Evolutionary conservation across 2,113 vertebrate genomes (phyloP).

Genomic region (Stegastes partitus): DNA sequence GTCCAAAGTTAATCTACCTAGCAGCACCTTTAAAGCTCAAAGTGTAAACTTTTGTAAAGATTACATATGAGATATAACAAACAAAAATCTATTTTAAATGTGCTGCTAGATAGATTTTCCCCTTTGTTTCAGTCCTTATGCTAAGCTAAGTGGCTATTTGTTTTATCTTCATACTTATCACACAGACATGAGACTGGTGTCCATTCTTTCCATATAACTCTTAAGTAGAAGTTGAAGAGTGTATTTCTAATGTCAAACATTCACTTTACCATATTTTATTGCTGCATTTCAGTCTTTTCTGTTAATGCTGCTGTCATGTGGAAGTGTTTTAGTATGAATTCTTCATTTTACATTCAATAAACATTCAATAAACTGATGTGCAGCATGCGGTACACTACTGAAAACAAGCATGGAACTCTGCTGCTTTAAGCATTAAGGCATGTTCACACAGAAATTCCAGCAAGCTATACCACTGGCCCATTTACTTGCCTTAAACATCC

Average conservation of each 20-base stretch:
- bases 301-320: neutral
- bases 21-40: too few relatives aligned
- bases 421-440: neutral
- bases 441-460: slow-evolving; percentile 9
- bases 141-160: too few relatives aligned
- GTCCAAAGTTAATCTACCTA: too few relatives aligned
- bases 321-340: slow-evolving; percentile 42
- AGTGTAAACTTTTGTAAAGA: too few relatives aligned
- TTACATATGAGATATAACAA: too few relatives aligned
- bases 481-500: neutral
- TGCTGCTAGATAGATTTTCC: too few relatives aligned
- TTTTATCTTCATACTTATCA: too few relatives aligned
- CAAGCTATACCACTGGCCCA: neutral
- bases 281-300: neutral
- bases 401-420: neutral
- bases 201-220: too few relatives aligned
- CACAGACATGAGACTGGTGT: neutral
- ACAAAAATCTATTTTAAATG: too few relatives aligned
- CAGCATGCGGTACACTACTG: neutral
- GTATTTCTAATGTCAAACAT: neutral
- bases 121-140: too few relatives aligned
- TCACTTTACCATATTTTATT: too few relatives aligned
- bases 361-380: slow-evolving; percentile 14
- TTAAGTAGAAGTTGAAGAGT: neutral
- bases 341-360: slow-evolving; percentile 44